Base-by-base conservation (phyloP, 2,113 vertebrate genomes). In the Dunckerocampus dactyliophorus region DNA sequence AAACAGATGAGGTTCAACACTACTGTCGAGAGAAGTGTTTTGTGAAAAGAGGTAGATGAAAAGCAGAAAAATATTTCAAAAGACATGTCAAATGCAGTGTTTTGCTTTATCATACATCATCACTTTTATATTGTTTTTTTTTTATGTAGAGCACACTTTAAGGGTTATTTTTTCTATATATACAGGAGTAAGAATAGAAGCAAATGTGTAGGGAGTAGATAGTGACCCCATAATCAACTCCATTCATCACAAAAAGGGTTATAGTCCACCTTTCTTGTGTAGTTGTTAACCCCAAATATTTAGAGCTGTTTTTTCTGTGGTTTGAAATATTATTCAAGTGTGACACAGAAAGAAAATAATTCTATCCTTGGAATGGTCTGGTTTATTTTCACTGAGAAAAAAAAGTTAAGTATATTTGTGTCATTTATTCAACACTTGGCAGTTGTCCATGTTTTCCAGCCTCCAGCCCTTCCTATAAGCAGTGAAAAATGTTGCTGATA, bases 151-250 rank as follows among this genome's bases (percentile, higher is more conserved):
- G 17, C 51, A 48, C 63, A 58, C 57, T 21, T 39, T 54, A 66
- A 58, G 43, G 67, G n/a, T 63, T 80, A 81, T 85, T 81, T 81
- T 85, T 82, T 80, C 58, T 53, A 64, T 43, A 28, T 47, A 72
- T 46, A 57, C 51, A 63, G 52, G 54, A 70, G 68, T 55, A 78
- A 63, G 62, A 59, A 77, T 53, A 62, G 63, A 67, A 67, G 69
- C 42, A 65, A 58, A 72, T 76, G 63, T 81, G 54, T 73, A 66
- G 52, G 48, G 64, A 71, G 62, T 45, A 64, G 67, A 83, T 47
- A 16, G 79, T 43, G 39, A 43, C 11, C 39, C 39, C 3, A 43
- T 43, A 43, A 12, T 14, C 70, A 71, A 34, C 8, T 64, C 62
- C 54, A 75, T 66, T 61, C 47, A 69, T 74, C 69, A 50, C 63